phyloP scores from a whole-genome alignment of 2,113 vertebrate species.

The Charina bottae region DNA sequence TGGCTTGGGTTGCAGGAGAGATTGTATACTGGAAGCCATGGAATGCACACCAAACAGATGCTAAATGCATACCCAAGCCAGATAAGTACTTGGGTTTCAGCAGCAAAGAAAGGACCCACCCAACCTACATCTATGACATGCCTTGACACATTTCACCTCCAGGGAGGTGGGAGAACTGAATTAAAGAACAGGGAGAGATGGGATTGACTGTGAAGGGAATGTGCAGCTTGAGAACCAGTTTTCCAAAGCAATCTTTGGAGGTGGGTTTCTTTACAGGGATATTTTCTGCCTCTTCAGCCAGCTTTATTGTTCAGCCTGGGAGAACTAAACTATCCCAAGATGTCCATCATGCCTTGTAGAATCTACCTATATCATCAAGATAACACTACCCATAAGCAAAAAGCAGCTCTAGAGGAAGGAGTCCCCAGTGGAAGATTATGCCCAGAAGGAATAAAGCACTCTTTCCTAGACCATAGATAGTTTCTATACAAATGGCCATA shows the following conservation, averaged over 20 bases:
- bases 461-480: not conserved
- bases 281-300: not conserved
- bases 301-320: not conserved
- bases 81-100: not conserved
- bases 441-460: not conserved
- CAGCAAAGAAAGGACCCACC: not conserved
- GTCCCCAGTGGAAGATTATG: not conserved
- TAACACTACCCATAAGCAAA: not conserved
- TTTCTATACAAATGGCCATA: not conserved
- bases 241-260: not conserved
- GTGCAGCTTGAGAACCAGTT: not conserved
- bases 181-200: not conserved
- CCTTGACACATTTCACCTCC: not conserved
- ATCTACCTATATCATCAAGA: not conserved
- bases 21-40: not conserved
- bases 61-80: not conserved
- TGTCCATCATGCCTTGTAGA: not conserved
- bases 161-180: not conserved
- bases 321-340: not conserved
- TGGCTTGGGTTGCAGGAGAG: not conserved
- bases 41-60: not conserved
- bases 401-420: not conserved
- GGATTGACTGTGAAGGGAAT: not conserved
- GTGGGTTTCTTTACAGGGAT: not conserved
- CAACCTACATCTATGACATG: not conserved